phyloP scores from a whole-genome alignment of 2,113 vertebrate species.

The Atlantisia rogersi region DNA sequence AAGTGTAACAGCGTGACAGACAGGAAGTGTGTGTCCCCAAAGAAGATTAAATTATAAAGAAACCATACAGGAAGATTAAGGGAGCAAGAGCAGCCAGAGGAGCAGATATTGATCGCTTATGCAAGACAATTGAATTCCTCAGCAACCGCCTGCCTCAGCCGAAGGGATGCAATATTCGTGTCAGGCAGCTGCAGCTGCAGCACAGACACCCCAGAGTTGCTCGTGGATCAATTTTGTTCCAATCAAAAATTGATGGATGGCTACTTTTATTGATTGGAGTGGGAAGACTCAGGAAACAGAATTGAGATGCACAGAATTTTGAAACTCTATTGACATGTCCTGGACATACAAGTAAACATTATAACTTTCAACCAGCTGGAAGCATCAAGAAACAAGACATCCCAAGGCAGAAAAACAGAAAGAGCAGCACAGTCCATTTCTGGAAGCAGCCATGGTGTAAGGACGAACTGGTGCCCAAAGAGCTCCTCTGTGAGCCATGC shows the following conservation, averaged over 20 bases:
- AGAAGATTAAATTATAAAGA: conserved; percentile 1
- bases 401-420: not conserved
- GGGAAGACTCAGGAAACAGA: not conserved
- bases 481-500: not conserved
- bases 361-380: not conserved
- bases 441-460: not conserved
- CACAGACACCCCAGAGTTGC: not conserved
- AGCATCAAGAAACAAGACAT: not conserved
- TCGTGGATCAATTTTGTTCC: not conserved
- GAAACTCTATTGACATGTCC: not conserved
- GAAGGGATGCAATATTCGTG: not conserved
- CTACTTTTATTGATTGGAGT: not conserved
- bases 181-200: not conserved
- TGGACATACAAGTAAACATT: not conserved
- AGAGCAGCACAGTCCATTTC: not conserved
- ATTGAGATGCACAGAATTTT: not conserved
- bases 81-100: not conserved
- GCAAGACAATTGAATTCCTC: not conserved
- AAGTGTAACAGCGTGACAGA: not conserved
- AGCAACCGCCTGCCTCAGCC: not conserved
- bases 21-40: not conserved
- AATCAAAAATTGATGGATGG: not conserved
- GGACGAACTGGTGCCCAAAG: not conserved
- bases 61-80: not conserved
- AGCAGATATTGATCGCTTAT: not conserved